Conservation (phyloP, 2,888 invertebrate genomes). For the Noctua fimbriata region DNA sequence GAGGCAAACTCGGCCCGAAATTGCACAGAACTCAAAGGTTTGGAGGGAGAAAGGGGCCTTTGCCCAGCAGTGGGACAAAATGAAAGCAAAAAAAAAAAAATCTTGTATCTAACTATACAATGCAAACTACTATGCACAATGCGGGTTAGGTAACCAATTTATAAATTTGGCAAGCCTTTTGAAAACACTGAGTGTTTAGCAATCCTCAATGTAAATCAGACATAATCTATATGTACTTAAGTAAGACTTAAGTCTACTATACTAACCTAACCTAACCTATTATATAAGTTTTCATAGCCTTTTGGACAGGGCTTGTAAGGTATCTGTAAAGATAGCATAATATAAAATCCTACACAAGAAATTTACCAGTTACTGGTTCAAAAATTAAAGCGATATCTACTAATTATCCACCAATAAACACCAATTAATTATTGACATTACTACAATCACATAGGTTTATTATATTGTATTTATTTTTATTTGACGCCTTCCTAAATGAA, state of each 20-base stretch:
- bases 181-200: background rate
- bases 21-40: no score
- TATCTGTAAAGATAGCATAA: slow-evolving; percentile 15
- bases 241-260: slow-evolving; percentile 20
- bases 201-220: slow-evolving; percentile 10
- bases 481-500: slow-evolving; percentile 6
- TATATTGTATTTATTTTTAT: slow-evolving; percentile 6
- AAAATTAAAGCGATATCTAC: background rate
- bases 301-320: slow-evolving; percentile 7
- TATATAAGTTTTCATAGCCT: slow-evolving; percentile 2
- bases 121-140: background rate
- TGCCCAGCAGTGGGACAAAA: no score
- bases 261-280: background rate
- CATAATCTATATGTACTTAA: slow-evolving; percentile 5
- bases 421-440: slow-evolving; percentile 17
- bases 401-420: slow-evolving; percentile 20
- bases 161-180: background rate
- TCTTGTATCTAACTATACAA: background rate
- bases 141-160: background rate
- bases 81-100: no score
- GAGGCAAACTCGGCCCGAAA: no score
- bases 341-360: slow-evolving; percentile 12
- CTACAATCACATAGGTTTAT: slow-evolving; percentile 10
- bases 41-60: no score
- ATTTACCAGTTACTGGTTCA: slow-evolving; percentile 37